A percentile compares a stretch with the other conserved stretches of the same genome.
phyloP scores from a whole-genome alignment of 2,888 invertebrate genomes.

The Drosophila kambysellisi region DNA sequence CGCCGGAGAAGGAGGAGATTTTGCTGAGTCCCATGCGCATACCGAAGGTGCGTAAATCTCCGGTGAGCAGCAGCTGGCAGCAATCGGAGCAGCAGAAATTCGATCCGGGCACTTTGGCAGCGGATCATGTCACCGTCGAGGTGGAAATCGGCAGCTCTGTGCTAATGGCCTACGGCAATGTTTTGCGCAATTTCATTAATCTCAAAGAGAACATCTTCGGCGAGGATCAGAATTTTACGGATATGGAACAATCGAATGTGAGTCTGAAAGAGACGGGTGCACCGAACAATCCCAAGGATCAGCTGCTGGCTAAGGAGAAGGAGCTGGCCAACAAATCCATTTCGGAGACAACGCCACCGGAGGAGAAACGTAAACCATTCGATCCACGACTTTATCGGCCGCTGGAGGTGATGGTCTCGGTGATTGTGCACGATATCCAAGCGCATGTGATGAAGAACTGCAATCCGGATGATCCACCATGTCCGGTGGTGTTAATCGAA shows the following conservation, averaged over 20 bases:
- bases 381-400: slow-evolving; percentile 96
- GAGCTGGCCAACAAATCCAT: slow-evolving; percentile 84
- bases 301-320: slow-evolving; percentile 84
- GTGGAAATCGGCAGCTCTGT: slow-evolving; percentile 98
- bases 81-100: slow-evolving; percentile 89
- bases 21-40: slow-evolving; percentile 96
- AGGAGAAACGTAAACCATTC: slow-evolving; percentile 90
- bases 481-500: slow-evolving; percentile 95
- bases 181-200: slow-evolving; percentile 95
- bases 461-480: slow-evolving; percentile 94
- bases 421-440: slow-evolving; percentile 97
- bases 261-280: slow-evolving; percentile 85
- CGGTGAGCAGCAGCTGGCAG: slow-evolving; percentile 89
- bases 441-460: slow-evolving; percentile 95
- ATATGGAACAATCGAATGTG: slow-evolving; percentile 91
- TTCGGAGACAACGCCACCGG: slow-evolving; percentile 84
- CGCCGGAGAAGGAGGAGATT: slow-evolving; percentile 97
- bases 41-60: slow-evolving; percentile 91
- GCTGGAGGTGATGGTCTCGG: slow-evolving; percentile 95
- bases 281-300: slow-evolving; percentile 83
- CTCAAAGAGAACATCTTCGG: slow-evolving; percentile 99
- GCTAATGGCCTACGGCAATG: slow-evolving; percentile 95
- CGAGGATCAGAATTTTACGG: slow-evolving; percentile 96
- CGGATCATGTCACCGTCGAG: slow-evolving; percentile 96
- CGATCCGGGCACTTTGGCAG: slow-evolving; percentile 93